Evolutionary conservation across 1,140 invertebrate species (phyloP).

Genomic region (Doryteuthis pealeii): DNA sequence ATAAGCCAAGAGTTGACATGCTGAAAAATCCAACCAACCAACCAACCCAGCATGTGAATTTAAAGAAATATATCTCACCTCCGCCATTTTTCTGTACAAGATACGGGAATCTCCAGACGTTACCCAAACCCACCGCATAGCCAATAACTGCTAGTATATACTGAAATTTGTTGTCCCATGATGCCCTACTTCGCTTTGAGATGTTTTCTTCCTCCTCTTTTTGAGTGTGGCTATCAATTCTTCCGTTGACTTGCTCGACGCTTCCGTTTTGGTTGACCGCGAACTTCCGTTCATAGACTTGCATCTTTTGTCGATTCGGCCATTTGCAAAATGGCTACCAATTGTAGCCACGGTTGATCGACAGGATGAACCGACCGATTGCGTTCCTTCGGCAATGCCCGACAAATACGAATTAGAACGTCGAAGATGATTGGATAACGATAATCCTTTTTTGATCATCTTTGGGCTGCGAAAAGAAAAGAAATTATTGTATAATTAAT

Average conservation of each 20-base stretch:
- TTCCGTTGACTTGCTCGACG: background rate
- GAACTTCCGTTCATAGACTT: background rate
- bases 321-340: too few species aligned
- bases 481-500: too few species aligned
- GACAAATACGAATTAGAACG: conserved; percentile 7
- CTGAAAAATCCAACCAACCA: too few species aligned
- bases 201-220: background rate
- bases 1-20: too few species aligned
- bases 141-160: conserved; percentile 62
- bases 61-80: conserved; percentile 67
- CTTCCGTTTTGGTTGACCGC: background rate
- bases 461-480: too few species aligned
- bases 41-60: too few species aligned
- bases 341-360: too few species aligned
- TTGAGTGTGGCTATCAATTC: background rate
- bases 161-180: conserved; percentile 47
- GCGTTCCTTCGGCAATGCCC: background rate
- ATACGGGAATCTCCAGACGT: conserved; percentile 93
- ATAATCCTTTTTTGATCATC: too few species aligned
- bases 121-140: conserved; percentile 70
- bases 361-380: too few species aligned
- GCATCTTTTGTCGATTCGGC: background rate
- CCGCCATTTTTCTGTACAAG: conserved; percentile 92
- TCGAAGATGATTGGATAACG: background rate
- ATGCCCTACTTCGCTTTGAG: conserved; percentile 25